Evolutionary conservation across 1,140 invertebrate species (phyloP).

Genomic region (Lordiphosa clarofinis): DNA sequence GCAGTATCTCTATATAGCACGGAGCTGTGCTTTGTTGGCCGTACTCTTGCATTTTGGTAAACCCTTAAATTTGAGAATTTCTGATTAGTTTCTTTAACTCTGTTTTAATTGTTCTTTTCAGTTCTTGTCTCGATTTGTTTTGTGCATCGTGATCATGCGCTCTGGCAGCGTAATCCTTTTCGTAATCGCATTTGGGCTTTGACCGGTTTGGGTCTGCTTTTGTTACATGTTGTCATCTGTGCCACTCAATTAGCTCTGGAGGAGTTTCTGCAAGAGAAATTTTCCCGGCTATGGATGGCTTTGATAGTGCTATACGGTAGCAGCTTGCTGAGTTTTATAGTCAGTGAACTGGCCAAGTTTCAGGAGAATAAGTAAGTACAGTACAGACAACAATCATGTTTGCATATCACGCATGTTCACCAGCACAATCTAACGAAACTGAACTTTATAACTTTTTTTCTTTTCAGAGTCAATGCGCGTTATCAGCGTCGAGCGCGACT

Average conservation of each 20-base stretch:
- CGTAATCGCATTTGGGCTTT: constrained; percentile 89
- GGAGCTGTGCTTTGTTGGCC: constrained; percentile 87
- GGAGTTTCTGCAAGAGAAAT: constrained; percentile 35
- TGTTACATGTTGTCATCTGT: constrained; percentile 49
- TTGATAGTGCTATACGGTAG: constrained; percentile 82
- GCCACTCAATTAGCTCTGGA: constrained; percentile 44
- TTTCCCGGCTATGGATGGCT: constrained; percentile 50
- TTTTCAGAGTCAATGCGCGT: constrained; percentile 89
- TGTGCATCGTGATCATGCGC: constrained; percentile 92
- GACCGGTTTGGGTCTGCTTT: constrained; percentile 83
- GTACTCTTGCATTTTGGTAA: constrained; percentile 93
- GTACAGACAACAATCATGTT: too few species aligned
- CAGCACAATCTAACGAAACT: too few species aligned
- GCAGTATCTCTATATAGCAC: constrained; percentile 81
- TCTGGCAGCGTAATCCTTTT: constrained; percentile 91
- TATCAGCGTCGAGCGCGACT: constrained; percentile 95
- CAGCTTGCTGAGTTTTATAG: constrained; percentile 84
- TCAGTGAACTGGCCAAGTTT: constrained; percentile 94
- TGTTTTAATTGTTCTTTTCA: constrained; percentile 70
- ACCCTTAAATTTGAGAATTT: background rate
- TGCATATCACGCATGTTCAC: too few species aligned
- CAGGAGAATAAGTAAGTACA: constrained; percentile 94
- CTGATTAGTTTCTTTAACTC: background rate
- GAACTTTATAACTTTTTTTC: too few species aligned
- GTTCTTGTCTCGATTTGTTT: constrained; percentile 93